Evolutionary conservation across 92 coral and sea anemone species (phyloP).

Genomic region (Actinernus sp.): DNA sequence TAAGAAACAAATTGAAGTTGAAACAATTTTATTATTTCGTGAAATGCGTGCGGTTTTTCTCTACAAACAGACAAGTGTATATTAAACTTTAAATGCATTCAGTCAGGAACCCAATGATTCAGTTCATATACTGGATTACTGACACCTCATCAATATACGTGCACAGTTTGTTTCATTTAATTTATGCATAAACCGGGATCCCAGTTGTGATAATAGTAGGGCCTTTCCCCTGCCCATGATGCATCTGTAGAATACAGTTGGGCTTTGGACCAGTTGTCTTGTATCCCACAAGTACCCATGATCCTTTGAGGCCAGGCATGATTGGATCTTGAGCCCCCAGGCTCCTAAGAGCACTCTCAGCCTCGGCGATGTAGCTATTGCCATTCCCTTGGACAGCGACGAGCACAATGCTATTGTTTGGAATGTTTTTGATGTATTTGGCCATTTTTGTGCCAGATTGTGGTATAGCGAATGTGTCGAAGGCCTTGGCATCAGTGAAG

Average conservation of each 20-base stretch:
- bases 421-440: conserved; percentile 1
- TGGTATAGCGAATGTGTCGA: conserved; percentile 10
- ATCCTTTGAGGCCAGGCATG: conserved; percentile 7
- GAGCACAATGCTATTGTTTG: conserved; percentile 9
- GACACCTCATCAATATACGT: no score
- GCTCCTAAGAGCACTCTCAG: neutral
- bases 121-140: no score
- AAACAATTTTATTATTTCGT: no score
- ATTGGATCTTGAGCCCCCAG: conserved; percentile 1
- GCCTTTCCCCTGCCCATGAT: neutral
- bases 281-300: conserved; percentile 19
- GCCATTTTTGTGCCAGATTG: neutral
- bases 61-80: no score
- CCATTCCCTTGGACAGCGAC: conserved; percentile 25
- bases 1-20: no score
- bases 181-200: neutral
- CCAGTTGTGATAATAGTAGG: neutral
- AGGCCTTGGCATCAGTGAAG: conserved; percentile 5
- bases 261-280: conserved; percentile 5
- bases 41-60: no score
- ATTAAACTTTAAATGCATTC: no score
- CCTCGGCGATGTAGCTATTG: neutral
- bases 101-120: no score
- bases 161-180: no score
- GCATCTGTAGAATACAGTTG: neutral